A percentile compares a stretch with the other conserved stretches of the same genome.
These are phyloP conservation scores for Chrysogorgia sp. DNA, from an alignment of 92 coral and sea anemone genomes.

Conservation along the genomic window DNA sequence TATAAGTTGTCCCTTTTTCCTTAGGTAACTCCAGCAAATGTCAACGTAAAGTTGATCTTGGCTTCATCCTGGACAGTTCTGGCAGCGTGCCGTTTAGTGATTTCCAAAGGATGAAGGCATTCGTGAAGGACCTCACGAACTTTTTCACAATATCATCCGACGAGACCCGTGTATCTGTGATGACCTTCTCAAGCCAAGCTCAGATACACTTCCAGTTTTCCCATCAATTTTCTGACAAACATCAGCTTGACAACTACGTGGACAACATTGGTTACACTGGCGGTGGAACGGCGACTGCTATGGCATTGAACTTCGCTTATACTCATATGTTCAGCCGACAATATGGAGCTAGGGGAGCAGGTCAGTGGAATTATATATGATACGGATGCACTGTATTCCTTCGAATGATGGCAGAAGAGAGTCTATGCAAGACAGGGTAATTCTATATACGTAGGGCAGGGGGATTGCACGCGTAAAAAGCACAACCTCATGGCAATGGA, in stretches of 20 bases:
- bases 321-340: conserved; percentile 10
- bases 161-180: conserved; percentile 37
- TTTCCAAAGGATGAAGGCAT: conserved; percentile 14
- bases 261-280: not conserved
- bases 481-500: too few species aligned
- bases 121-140: not conserved
- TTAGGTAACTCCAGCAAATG: not conserved
- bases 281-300: conserved; percentile 29
- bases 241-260: not conserved
- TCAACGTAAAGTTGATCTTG: conserved; percentile 9
- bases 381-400: too few species aligned
- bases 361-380: too few species aligned
- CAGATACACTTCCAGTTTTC: conserved; percentile 14
- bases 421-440: too few species aligned
- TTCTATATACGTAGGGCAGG: too few species aligned
- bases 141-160: not conserved
- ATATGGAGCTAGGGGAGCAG: conserved; percentile 37
- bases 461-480: too few species aligned
- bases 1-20: not conserved
- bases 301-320: conserved; percentile 21
- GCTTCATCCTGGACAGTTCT: conserved; percentile 23
- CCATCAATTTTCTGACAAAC: not conserved
- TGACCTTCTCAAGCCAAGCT: conserved; percentile 11
- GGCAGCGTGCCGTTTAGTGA: conserved; percentile 14
- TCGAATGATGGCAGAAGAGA: too few species aligned